Evolutionary conservation across 2,113 vertebrate genomes (phyloP), one percentile per base, ranked within the genome.

Genomic region (Tylochromis polylepis): DNA sequence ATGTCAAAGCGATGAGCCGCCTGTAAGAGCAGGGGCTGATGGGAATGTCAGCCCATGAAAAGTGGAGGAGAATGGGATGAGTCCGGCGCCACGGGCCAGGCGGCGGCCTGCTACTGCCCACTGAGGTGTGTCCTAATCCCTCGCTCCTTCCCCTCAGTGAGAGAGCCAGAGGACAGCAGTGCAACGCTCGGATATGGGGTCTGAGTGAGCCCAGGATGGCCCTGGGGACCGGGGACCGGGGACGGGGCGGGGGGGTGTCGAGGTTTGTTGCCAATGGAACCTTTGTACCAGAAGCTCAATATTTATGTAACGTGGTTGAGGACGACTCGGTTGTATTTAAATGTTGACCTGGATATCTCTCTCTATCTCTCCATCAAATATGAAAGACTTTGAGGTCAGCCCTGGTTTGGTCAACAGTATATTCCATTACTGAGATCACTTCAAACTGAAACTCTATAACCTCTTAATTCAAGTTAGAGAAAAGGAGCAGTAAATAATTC

Each of bases 1-100:
- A 83, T 87, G 95, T 96, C 95, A 96, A 82, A 95, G 88, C 86
- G 14, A 95, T 96, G 91, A 94, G 87, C 85, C 14, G 82, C 85
- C 75, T 65, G 59, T 20, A 29, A 83, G 67, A 92, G 78, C 89
- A 90, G 72, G 62, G 83, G 83, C 89, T 94, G 94, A 95, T 94
- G 94, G 91, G 94, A 94, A 89, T 93, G 95, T 95, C 93, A 94
- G 93, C 60, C 87, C 92, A 31, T 86, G 65, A 84, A 85, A 78
- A 84, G 57, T 80, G 78, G 90, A 92, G 86, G 82, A 87, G 51
- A 93, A 80, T 60, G 87, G 89, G 85, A 94, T 93, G 92, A 95
- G 91, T 95, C 92, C 91, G 94, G 85, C 85, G 81, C 88, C 58
- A 83, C 38, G 62, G 92, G 93, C 85, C 77, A 72, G 91, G 83